Evolutionary conservation across 2,113 vertebrate species (phyloP).

Genomic region (Anarrhichthys ocellatus): DNA sequence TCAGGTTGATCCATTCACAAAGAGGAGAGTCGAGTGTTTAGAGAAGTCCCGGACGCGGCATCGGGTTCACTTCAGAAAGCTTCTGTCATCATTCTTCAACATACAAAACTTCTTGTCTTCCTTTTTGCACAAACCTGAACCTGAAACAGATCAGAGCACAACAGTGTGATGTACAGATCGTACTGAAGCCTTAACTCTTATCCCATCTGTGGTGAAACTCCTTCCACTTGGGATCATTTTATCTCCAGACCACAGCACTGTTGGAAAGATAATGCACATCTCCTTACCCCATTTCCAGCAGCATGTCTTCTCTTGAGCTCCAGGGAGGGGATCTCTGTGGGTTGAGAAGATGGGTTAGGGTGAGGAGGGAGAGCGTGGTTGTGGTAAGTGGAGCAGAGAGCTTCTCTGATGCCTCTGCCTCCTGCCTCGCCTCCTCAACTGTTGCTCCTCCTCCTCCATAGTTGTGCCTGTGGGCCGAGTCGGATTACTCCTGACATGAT

Average conservation of each 20-base stretch:
- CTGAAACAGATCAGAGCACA: slow-evolving; percentile 48
- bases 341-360: slow-evolving; percentile 70
- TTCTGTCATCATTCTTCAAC: slow-evolving; percentile 24
- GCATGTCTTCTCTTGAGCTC: slow-evolving; percentile 59
- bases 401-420: slow-evolving; percentile 74
- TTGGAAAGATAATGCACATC: slow-evolving; percentile 36
- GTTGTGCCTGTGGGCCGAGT: slow-evolving; percentile 79
- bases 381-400: slow-evolving; percentile 71
- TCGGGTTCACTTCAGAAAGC: slow-evolving; percentile 48
- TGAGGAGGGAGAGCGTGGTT: slow-evolving; percentile 71
- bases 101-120: background rate
- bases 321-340: slow-evolving; percentile 39
- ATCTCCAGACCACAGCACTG: background rate
- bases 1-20: slow-evolving; percentile 60
- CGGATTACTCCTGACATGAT: slow-evolving; percentile 85
- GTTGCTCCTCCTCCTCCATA: slow-evolving; percentile 80
- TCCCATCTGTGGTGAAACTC: slow-evolving; percentile 47
- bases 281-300: slow-evolving; percentile 55
- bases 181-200: slow-evolving; percentile 56
- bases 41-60: slow-evolving; percentile 28
- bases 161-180: slow-evolving; percentile 40
- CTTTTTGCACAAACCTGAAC: slow-evolving; percentile 28
- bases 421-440: slow-evolving; percentile 71
- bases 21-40: slow-evolving; percentile 30
- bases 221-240: slow-evolving; percentile 2